These are phyloP conservation scores for Festucalex cinctus DNA, from an alignment of 2,113 vertebrate species.

Conservation along the genomic window DNA sequence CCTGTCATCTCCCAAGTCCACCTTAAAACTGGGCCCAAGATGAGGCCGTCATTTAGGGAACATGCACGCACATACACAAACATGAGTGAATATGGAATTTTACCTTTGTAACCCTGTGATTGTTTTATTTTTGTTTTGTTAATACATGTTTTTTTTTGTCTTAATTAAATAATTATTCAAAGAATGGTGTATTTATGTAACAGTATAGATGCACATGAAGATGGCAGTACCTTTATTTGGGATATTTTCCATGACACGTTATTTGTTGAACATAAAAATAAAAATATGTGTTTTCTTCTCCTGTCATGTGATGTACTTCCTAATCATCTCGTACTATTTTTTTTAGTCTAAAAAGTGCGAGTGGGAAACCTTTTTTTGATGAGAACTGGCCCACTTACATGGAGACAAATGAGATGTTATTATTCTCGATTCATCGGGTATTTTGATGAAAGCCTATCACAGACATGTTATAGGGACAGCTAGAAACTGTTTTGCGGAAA, in stretches of 20 bases:
- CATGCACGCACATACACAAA: slow-evolving; percentile 10
- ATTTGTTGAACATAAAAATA: slow-evolving; percentile 49
- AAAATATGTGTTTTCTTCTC: slow-evolving; percentile 40
- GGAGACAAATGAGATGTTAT: too few relatives aligned
- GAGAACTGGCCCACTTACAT: too few relatives aligned
- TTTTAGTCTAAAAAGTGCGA: not conserved
- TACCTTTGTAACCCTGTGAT: slow-evolving; percentile 40
- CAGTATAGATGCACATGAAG: slow-evolving; percentile 48
- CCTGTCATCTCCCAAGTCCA: slow-evolving; percentile 51
- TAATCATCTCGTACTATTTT: not conserved
- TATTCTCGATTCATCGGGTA: too few relatives aligned
- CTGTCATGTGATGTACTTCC: not conserved
- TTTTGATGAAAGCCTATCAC: too few relatives aligned
- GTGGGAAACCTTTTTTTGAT: too few relatives aligned
- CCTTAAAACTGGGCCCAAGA: slow-evolving; percentile 73
- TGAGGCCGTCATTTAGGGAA: slow-evolving; percentile 50
- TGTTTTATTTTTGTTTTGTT: slow-evolving; percentile 41
- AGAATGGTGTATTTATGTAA: slow-evolving; percentile 63
- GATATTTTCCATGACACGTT: slow-evolving; percentile 25
- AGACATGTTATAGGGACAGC: not conserved
- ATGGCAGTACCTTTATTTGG: slow-evolving; percentile 46
- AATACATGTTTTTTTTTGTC: slow-evolving; percentile 39
- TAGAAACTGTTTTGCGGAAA: not conserved
- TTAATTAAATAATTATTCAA: slow-evolving; percentile 36
- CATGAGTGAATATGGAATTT: slow-evolving; percentile 40